These are phyloP conservation scores for Acanthornis magna DNA, from an alignment of 2,797 vertebrate genomes.

Conservation along the genomic window DNA sequence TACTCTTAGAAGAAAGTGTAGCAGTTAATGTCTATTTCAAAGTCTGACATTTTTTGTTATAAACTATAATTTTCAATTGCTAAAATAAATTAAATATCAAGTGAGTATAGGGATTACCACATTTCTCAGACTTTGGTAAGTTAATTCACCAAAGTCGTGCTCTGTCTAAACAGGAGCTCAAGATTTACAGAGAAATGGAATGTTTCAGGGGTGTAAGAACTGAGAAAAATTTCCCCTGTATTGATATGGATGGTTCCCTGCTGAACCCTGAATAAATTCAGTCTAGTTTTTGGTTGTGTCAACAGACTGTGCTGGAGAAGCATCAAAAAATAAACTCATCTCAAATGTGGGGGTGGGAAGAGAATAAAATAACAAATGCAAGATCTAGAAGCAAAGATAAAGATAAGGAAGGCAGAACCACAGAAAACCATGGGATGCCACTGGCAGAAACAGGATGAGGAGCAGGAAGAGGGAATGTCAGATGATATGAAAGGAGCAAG, in stretches of 20 bases:
- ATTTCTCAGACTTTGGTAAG: background rate
- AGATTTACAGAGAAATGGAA: background rate
- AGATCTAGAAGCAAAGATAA: background rate
- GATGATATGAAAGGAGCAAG: background rate
- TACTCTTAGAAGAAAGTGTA: background rate
- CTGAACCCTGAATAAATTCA: background rate
- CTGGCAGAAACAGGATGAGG: background rate
- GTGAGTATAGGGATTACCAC: background rate
- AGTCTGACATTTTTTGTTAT: background rate
- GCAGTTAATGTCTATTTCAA: background rate
- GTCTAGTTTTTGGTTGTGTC: background rate
- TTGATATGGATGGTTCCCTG: accelerated
- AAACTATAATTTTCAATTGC: background rate
- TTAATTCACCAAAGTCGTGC: background rate
- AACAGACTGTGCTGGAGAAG: background rate
- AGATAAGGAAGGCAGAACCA: background rate
- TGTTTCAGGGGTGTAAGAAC: background rate
- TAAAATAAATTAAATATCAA: background rate
- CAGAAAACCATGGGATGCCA: background rate
- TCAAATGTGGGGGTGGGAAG: background rate
- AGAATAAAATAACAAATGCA: background rate
- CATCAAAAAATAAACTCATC: background rate
- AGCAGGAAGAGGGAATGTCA: background rate
- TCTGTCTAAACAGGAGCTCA: background rate
- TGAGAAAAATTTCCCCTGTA: background rate